A percentile compares a stretch with the other conserved stretches of the same genome.
Conservation (phyloP, 2,888 invertebrate species). For the Graphium colonna region DNA sequence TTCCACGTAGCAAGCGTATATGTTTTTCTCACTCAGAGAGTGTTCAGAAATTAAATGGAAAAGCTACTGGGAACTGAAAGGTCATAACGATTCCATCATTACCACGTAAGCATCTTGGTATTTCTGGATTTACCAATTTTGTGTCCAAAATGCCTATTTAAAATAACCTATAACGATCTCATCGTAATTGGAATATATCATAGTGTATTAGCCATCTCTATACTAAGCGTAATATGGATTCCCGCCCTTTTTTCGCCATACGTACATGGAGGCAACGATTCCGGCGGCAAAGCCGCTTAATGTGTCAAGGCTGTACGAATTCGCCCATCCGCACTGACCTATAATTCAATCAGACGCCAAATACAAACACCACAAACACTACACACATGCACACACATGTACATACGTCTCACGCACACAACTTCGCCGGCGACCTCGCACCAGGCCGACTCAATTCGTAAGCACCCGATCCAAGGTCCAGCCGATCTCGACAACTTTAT, state of each 20-base stretch:
- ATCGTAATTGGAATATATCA: too few species aligned
- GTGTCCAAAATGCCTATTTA: too few species aligned
- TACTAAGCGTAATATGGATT: too few species aligned
- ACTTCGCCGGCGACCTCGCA: slow-evolving; percentile 43
- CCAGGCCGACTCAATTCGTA: slow-evolving; percentile 55
- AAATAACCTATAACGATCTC: too few species aligned
- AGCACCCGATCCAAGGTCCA: slow-evolving; percentile 57
- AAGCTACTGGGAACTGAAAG: too few species aligned
- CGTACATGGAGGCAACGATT: neutral
- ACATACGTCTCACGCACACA: slow-evolving; percentile 16
- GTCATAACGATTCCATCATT: too few species aligned
- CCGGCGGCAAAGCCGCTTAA: slow-evolving; percentile 2
- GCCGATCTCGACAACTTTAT: slow-evolving; percentile 39
- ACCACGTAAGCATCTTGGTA: too few species aligned
- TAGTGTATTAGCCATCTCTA: too few species aligned
- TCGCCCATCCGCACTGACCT: slow-evolving; percentile 33
- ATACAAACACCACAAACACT: neutral
- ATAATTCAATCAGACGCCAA: slow-evolving; percentile 33
- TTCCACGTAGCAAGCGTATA: slow-evolving; percentile 10
- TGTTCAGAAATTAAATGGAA: too few species aligned
- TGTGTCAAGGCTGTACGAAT: slow-evolving; percentile 28
- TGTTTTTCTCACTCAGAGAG: too few species aligned
- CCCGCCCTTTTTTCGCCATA: neutral
- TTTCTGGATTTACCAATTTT: too few species aligned
- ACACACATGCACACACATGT: slow-evolving; percentile 10